These are phyloP conservation scores for Ylistrum balloti DNA, from an alignment of 1,140 invertebrate species.

Conservation along the genomic window DNA sequence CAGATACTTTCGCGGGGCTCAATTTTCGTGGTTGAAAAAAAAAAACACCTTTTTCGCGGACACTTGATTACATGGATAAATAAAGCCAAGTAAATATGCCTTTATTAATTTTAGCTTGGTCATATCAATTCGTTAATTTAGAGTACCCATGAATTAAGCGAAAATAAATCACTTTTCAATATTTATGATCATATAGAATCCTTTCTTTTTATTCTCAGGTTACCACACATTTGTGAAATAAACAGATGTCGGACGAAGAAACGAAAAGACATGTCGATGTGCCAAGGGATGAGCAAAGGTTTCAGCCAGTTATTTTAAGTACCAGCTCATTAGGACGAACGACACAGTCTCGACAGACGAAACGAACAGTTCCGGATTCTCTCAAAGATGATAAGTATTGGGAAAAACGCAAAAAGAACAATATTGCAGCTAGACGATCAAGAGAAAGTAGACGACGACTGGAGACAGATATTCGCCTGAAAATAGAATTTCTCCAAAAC, in stretches of 20 bases:
- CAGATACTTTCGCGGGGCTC: no score
- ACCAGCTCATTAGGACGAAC: not conserved
- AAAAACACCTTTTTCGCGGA: no score
- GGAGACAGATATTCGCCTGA: not conserved
- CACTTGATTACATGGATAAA: no score
- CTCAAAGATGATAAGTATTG: conserved; percentile 7
- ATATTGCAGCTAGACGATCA: not conserved
- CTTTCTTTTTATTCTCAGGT: not conserved
- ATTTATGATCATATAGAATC: no score
- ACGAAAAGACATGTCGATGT: not conserved
- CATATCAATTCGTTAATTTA: no score
- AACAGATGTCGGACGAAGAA: not conserved
- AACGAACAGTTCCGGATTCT: not conserved
- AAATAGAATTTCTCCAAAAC: not conserved
- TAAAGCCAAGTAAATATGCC: no score
- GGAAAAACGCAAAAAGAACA: conserved; percentile 3
- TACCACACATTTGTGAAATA: not conserved
- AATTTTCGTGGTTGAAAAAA: no score
- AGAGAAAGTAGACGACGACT: not conserved
- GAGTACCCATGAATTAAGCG: no score
- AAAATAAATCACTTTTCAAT: no score
- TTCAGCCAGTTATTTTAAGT: not conserved
- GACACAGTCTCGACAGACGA: not conserved
- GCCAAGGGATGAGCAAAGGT: not conserved
- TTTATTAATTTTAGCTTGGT: no score